Base-by-base conservation (phyloP, 1,140 invertebrate genomes). In the Drosophila nebulosa region DNA sequence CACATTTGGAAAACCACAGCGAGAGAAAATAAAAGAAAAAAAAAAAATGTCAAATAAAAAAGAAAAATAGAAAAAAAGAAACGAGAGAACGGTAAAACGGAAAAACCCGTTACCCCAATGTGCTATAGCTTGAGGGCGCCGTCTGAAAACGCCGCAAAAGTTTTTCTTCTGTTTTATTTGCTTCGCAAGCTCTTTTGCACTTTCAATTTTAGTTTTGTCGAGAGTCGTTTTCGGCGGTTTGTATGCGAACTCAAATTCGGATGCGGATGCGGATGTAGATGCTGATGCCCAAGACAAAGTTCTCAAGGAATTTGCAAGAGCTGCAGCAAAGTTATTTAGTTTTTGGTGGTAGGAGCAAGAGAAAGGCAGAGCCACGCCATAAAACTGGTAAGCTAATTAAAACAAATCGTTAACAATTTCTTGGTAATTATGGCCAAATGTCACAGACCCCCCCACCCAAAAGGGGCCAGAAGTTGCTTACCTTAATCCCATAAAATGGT, bases 381-480 rank as follows among this genome's bases (percentile, higher is more conserved):
- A 64, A 57, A 71, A 61, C 70, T 71, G 39, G 24, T 10, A 57
- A 66, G 60, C 62, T 83, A 83, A 81, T 83, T 81, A 81, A 83
- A 83, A 83, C 64, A 78, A 78, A 83, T 81, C 64, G 78, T 56
- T 57, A 56, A 63, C 58, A 66, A 64, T 81, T 77, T 73, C 39
- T 36, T 27, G 46, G 60, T 77, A 59, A 77, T 64, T 81, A 52
- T 57, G 51, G 14, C 26, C 64, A 78, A 78, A 68, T 61, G 67
- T 64, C 30, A 12, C 42, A 42, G 53, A 32, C 68, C 30, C 26
- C 18, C 39, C 30, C 12, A 2, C 27, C 1, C 22, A 26, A 6
- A 5, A 9, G n/a, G n/a, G n/a, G 30, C 26, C 53, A 16, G 30
- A 56, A 35, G 26, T 57, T 24, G n/a, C n/a, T n/a, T n/a, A n/a